These are phyloP conservation scores for Seira sanloemensis DNA, from an alignment of 2,888 invertebrate species.

Conservation along the genomic window DNA sequence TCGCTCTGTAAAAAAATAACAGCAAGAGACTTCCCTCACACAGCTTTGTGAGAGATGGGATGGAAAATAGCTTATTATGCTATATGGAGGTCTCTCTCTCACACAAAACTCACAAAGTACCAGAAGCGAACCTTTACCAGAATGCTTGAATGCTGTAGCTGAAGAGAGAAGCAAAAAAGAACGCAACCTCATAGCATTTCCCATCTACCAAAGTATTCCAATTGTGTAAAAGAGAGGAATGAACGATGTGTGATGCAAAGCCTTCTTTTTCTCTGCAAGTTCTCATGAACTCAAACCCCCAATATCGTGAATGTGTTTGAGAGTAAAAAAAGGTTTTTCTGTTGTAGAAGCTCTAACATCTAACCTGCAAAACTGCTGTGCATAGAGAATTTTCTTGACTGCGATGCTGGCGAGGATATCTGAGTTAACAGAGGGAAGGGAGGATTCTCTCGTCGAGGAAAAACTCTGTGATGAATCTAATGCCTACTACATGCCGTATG, in stretches of 20 bases:
- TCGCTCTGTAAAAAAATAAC: conserved; percentile 34
- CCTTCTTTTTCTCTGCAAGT: background rate
- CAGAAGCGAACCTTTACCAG: background rate
- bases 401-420: background rate
- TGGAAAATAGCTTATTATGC: background rate
- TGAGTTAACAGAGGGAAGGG: conserved; percentile 13
- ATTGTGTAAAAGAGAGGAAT: conserved; percentile 26
- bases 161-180: background rate
- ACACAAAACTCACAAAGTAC: too few relatives aligned
- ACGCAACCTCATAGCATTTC: conserved; percentile 29
- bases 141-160: background rate
- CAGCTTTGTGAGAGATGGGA: conserved; percentile 4
- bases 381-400: background rate
- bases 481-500: background rate
- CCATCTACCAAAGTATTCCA: conserved; percentile 60
- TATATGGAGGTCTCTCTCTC: conserved; percentile 40
- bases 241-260: background rate
- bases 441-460: conserved; percentile 35
- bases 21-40: too few relatives aligned
- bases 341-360: conserved; percentile 34
- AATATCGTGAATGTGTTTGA: conserved; percentile 21
- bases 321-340: conserved; percentile 36
- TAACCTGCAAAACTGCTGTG: background rate
- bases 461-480: background rate
- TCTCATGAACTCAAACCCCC: conserved; percentile 55